phyloP scores from a whole-genome alignment of 2,888 invertebrate species.

The Steinernema hermaphroditum region DNA sequence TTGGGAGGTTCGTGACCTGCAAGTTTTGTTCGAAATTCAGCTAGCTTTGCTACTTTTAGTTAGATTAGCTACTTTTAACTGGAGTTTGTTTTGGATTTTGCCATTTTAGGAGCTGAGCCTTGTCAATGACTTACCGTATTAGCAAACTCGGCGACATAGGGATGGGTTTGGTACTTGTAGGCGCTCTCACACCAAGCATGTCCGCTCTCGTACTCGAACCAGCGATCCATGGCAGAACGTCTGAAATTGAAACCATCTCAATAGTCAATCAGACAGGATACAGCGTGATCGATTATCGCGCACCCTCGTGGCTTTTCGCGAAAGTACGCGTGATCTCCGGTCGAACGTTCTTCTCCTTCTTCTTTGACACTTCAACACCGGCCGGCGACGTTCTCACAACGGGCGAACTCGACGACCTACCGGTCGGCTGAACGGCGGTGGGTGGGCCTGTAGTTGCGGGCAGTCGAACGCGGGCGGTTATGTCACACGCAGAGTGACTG shows the following conservation, averaged over 20 bases:
- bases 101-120: conserved; percentile 35
- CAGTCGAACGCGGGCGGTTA: neutral
- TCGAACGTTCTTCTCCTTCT: neutral
- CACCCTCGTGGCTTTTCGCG: neutral
- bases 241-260: too few relatives aligned
- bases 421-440: too few relatives aligned
- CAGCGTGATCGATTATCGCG: too few relatives aligned
- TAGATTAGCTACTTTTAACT: too few relatives aligned
- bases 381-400: too few relatives aligned
- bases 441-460: too few relatives aligned
- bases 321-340: conserved; percentile 22
- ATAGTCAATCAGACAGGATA: too few relatives aligned
- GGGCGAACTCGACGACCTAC: too few relatives aligned
- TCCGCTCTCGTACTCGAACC: conserved; percentile 63
- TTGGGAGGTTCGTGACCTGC: conserved; percentile 61
- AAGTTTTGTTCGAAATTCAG: conserved; percentile 16
- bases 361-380: too few relatives aligned
- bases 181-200: conserved; percentile 63
- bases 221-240: conserved; percentile 29
- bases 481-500: neutral
- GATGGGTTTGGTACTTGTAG: conserved; percentile 63
- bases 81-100: neutral
- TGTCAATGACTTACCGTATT: conserved; percentile 32
- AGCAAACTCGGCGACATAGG: conserved; percentile 61
- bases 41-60: too few relatives aligned